Evolutionary conservation across 2,113 vertebrate species (phyloP), one percentile per base, ranked within the genome.

Genomic region (Rhadina sibilatrix): DNA sequence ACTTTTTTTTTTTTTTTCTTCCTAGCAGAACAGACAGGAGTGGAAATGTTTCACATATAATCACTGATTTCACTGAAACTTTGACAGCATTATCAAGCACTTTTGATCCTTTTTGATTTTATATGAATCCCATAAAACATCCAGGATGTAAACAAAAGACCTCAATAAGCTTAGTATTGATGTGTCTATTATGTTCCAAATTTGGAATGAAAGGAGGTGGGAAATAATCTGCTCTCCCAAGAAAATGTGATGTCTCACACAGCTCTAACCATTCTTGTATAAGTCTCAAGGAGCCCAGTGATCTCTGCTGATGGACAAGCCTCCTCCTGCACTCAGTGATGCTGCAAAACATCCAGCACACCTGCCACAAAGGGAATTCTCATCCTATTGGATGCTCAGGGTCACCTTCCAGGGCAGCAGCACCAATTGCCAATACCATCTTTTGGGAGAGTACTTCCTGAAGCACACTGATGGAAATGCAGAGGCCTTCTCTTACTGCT

Each of bases 21-120:
- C 35, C 24, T 65, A 57, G 42, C 33, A 84, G 64, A 70, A 81
- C 25, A 87, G 56, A 57, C 4, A 8, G 25, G n/a, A 81, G 9
- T 54, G 30, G 38, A 84, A 94, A 82, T 40, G 16, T 75, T 95
- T 87, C 79, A 79, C 30, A 22, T 49, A 79, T 49, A 79, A 42
- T 79, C 37, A 46, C 37, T 28, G 14, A 59, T 94, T 76, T 89
- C 57, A 44, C 30, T 83, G 44, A 72, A 63, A 75, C 68, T 49
- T 44, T 6, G n/a, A 78, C 38, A 42, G 33, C 66, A 63, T 87
- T 87, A 71, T 82, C 23, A 54, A 93, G 38, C 35, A 61, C 13
- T 77, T 93, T 17, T 19, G 25, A 65, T 78, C 11, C 79, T 94
- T 87, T 84, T 53, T 61, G 31, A 23, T 64, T 90, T 74, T 30